Evolutionary conservation across 2,888 invertebrate species (phyloP), one percentile per base, ranked within the genome.

Genomic region (Xestia c-nigrum): DNA sequence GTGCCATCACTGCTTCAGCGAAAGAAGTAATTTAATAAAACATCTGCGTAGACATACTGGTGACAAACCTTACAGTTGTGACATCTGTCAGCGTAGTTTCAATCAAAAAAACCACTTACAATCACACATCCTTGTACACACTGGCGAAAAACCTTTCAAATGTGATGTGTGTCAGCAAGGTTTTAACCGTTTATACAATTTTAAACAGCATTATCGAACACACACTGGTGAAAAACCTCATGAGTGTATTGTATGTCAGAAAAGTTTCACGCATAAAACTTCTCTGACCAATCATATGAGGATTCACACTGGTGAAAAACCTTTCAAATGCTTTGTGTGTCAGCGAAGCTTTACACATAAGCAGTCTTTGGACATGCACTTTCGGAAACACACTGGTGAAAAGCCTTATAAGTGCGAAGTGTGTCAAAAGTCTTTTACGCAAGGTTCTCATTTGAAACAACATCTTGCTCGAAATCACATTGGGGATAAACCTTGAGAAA

Each of bases 331-430:
- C 4, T 67, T 47, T 31, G 31, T 74, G 12, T 74, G 71, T 40
- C 47, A 72, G 24, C 74, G 74, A 40, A 40, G 40, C 61, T 74
- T 66, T 40, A 46, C 31, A 3, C 66, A 69, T 52, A 66, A 65
- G n/a, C 65, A 43, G 21, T 66, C 52, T 12, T 72, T 72, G 19
- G 50, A 78, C 12, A 57, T 52, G 52, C 40, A 72, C 6, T 72
- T 79, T 31, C 46, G 65, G 6, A 55, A 59, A 55, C 77, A 78
- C 21, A 66, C 78, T 10, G 77, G 78, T 47, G 78, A 79, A 12
- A 78, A 78, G 21, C 78, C 78, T 43, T 78, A 64, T 43, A 67
- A 70, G 52, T 78, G 80, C 64, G 38, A 70, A 7, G 21, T 55
- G 3, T 80, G 80, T 70, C 12, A 70, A 24, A 57, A 40, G 43